phyloP scores from a whole-genome alignment of 1,140 invertebrate genomes.

The Rhyacophila brunnea region DNA sequence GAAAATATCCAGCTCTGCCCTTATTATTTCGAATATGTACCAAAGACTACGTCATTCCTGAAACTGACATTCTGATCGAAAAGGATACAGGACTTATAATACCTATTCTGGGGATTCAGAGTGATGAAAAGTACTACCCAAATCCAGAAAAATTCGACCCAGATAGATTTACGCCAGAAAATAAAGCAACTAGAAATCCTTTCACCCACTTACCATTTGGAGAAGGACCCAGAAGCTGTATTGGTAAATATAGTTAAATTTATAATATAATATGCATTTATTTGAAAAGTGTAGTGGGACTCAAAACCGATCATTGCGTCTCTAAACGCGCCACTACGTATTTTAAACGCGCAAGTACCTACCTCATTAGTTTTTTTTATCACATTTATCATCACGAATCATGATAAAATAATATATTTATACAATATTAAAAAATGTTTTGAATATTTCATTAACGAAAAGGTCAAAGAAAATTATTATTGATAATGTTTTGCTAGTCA shows the following conservation, averaged over 20 bases:
- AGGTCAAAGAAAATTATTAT: too few species aligned
- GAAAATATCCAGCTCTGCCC: conserved; percentile 38
- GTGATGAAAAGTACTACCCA: conserved; percentile 37
- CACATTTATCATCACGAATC: too few species aligned
- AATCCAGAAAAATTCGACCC: conserved; percentile 49
- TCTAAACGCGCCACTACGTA: too few species aligned
- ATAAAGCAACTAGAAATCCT: conserved; percentile 39
- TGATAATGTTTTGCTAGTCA: too few species aligned
- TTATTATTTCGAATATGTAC: conserved; percentile 33
- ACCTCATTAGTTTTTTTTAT: too few species aligned
- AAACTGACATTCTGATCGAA: conserved; percentile 49
- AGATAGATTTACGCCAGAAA: conserved; percentile 44
- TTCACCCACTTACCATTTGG: conserved; percentile 56
- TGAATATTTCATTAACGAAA: too few species aligned
- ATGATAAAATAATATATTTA: too few species aligned
- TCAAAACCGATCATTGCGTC: too few species aligned
- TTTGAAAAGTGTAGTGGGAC: too few species aligned
- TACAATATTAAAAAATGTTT: too few species aligned
- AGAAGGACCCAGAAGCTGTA: conserved; percentile 57
- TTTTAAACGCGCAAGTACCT: too few species aligned
- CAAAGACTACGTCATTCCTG: conserved; percentile 46
- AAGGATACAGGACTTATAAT: conserved; percentile 49
- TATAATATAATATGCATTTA: too few species aligned
- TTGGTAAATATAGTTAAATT: conserved; percentile 45
- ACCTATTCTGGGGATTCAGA: conserved; percentile 51